phyloP scores from a whole-genome alignment of 2,113 vertebrate genomes.

The Malurus melanocephalus region DNA sequence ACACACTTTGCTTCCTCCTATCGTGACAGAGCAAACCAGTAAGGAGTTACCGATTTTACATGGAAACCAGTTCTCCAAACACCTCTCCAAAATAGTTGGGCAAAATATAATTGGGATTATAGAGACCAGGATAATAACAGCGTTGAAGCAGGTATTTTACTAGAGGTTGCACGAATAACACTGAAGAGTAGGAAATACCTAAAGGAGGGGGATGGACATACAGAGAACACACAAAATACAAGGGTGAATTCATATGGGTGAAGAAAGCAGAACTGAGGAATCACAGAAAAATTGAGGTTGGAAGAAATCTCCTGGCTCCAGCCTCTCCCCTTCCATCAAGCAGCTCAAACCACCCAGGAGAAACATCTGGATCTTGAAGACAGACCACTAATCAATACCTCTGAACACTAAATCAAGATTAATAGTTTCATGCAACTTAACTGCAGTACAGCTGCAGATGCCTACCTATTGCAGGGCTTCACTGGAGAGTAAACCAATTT shows the following conservation, averaged over 20 bases:
- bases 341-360: background rate
- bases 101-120: background rate
- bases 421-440: background rate
- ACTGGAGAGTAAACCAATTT: background rate
- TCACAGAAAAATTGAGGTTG: background rate
- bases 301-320: background rate
- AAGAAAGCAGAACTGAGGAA: background rate
- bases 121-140: background rate
- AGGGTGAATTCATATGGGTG: background rate
- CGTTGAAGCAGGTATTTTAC: background rate
- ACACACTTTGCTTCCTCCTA: background rate
- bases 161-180: background rate
- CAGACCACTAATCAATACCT: background rate
- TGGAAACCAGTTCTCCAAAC: background rate
- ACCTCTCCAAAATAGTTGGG: background rate
- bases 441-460: background rate
- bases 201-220: background rate
- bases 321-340: background rate
- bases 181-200: background rate
- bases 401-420: background rate
- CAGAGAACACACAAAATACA: background rate
- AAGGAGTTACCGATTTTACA: background rate
- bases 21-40: background rate
- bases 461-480: background rate
- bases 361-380: background rate